A percentile compares a stretch with the other conserved stretches of the same genome.
These are phyloP conservation scores for Hypselothyrea guttata DNA, from an alignment of 2,888 invertebrate genomes.

Conservation along the genomic window DNA sequence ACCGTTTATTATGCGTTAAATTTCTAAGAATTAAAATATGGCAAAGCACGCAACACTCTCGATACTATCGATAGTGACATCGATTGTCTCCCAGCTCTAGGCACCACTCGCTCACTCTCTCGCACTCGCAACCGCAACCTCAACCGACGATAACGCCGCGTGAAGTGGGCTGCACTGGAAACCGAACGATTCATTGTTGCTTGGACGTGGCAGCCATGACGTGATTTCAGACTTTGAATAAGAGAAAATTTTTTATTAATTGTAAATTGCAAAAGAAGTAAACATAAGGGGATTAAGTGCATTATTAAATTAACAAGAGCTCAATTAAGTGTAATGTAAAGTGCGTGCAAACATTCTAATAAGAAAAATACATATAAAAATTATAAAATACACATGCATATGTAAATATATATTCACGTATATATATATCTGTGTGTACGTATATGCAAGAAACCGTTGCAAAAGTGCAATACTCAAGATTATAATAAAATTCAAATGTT, in stretches of 20 bases:
- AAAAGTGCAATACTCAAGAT: slow-evolving; percentile 56
- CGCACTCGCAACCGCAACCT: slow-evolving; percentile 55
- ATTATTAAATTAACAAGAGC: slow-evolving; percentile 62
- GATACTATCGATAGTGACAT: too few relatives aligned
- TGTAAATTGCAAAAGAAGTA: slow-evolving; percentile 71
- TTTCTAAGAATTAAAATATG: too few relatives aligned
- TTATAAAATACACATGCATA: too few relatives aligned
- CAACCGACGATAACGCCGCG: slow-evolving; percentile 59
- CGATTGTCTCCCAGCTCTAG: too few relatives aligned
- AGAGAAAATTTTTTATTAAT: slow-evolving; percentile 68
- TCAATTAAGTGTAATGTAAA: slow-evolving; percentile 63
- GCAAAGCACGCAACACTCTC: too few relatives aligned
- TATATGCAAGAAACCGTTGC: slow-evolving; percentile 27
- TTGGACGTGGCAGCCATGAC: slow-evolving; percentile 83
- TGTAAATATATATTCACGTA: slow-evolving; percentile 14
- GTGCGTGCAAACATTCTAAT: slow-evolving; percentile 69
- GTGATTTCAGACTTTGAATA: slow-evolving; percentile 81
- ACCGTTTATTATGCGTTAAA: too few relatives aligned
- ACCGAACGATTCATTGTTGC: slow-evolving; percentile 82
- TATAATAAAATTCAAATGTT: slow-evolving; percentile 50
- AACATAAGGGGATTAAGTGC: slow-evolving; percentile 71
- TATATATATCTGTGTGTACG: slow-evolving; percentile 21
- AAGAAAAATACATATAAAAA: slow-evolving; percentile 39
- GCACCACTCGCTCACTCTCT: slow-evolving; percentile 44
- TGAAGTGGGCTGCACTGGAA: slow-evolving; percentile 68